phyloP scores from a whole-genome alignment of 2,113 vertebrate species.

The Pardalotus punctatus region DNA sequence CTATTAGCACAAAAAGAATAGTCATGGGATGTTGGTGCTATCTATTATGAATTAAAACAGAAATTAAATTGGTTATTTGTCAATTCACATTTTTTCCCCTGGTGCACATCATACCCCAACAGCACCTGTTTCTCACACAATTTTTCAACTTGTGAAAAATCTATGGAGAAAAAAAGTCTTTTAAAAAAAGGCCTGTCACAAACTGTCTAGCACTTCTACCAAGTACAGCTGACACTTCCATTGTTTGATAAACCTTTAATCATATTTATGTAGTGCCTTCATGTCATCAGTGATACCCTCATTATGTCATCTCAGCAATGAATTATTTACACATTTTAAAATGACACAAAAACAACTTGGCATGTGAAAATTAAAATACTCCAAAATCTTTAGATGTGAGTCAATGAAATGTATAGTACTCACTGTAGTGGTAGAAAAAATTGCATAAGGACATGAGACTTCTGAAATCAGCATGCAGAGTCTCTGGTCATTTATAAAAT shows the following conservation, averaged over 20 bases:
- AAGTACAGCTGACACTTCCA: not conserved
- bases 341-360: not conserved
- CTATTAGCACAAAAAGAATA: not conserved
- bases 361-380: not conserved
- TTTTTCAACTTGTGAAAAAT: not conserved
- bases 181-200: not conserved
- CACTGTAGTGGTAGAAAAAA: not conserved
- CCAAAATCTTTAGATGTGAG: not conserved
- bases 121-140: not conserved
- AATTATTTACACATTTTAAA: slow-evolving; percentile 8
- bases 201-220: not conserved
- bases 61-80: not conserved
- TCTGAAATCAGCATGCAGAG: not conserved
- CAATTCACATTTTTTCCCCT: not conserved
- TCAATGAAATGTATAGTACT: not conserved
- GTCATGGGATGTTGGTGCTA: not conserved
- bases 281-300: not conserved
- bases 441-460: not conserved
- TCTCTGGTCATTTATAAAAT: not conserved
- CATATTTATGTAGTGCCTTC: not conserved
- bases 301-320: not conserved
- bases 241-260: not conserved
- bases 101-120: not conserved
- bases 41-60: not conserved
- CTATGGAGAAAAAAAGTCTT: not conserved